Evolutionary conservation across 2,888 invertebrate species (phyloP), one percentile per base, ranked within the genome.

Genomic region (Hylaea fasciaria): DNA sequence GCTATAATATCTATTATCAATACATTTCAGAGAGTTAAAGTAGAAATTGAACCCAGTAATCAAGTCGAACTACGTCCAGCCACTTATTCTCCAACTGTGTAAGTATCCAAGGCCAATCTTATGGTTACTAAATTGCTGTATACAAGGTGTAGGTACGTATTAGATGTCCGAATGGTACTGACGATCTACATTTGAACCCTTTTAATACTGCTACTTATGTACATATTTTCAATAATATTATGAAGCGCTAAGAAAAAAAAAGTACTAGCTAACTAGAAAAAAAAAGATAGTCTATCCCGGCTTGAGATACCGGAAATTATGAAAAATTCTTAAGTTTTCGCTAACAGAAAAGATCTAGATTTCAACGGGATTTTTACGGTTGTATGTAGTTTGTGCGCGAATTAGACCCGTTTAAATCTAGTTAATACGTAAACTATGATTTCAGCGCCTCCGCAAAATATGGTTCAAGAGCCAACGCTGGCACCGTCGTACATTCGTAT

Each of bases 401-500:
- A 3, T 28, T 28, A 28, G 7, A 28, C 28, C 28, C 3, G 4
- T n/a, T n/a, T n/a, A n/a, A n/a, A n/a, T n/a, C n/a, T n/a, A n/a
- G n/a, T n/a, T n/a, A n/a, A n/a, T n/a, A 28, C 3, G 7, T 3
- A 28, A 28, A 32, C 32, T 32, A 8, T 32, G 32, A 37, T 85
- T 85, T 51, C 83, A 93, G 92, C 62, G 83, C 82, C 32, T 89
- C 91, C 3, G 83, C 80, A 29, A 91, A 91, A 73, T 93, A 91
- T 72, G 76, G 83, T 10, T 81, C 89, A 14, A 84, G 92, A 67
- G 86, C 83, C 35, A 94, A 94, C 73, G 92, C 94, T 43, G 95
- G 96, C 1, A 93, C 94, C 52, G 93, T 94, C 12, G 92, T 95
- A 17, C 93, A 93, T 72, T 93, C 93, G 2, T 94, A 89, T 76